Conservation (phyloP, 2,113 vertebrate genomes). For the Alethe castanea region DNA sequence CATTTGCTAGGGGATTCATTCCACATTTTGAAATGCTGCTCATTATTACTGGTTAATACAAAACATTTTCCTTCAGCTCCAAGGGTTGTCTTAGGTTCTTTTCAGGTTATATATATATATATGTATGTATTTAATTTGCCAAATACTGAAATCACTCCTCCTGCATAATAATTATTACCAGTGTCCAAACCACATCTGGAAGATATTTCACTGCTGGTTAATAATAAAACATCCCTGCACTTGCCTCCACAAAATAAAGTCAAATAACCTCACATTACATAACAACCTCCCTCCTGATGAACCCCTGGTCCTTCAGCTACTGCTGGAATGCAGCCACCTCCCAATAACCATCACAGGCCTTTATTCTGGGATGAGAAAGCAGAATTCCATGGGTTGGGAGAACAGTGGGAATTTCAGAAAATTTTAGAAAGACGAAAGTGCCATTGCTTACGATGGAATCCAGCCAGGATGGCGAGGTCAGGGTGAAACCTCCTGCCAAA, state of each 20-base stretch:
- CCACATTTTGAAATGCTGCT: neutral
- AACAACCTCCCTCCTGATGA: neutral
- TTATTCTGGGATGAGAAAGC: neutral
- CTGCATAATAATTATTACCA: neutral
- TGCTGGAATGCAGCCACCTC: neutral
- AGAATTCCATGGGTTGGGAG: neutral
- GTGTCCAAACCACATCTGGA: neutral
- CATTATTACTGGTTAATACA: neutral
- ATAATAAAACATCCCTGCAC: neutral
- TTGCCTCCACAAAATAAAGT: neutral
- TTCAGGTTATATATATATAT: neutral
- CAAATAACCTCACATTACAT: neutral
- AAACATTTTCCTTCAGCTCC: neutral
- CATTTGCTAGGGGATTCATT: neutral
- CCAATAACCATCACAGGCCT: neutral
- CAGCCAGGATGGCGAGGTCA: neutral
- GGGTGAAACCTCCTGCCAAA: constrained; percentile 26
- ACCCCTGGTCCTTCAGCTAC: neutral
- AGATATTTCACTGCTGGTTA: neutral
- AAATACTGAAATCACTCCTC: neutral
- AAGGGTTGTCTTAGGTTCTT: neutral
- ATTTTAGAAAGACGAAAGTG: neutral
- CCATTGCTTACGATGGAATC: neutral
- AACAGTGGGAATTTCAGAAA: neutral
- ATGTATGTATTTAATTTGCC: neutral